Conservation (phyloP, 37 sponge, comb jelly and placozoan species). For the Crambe crambe region DNA sequence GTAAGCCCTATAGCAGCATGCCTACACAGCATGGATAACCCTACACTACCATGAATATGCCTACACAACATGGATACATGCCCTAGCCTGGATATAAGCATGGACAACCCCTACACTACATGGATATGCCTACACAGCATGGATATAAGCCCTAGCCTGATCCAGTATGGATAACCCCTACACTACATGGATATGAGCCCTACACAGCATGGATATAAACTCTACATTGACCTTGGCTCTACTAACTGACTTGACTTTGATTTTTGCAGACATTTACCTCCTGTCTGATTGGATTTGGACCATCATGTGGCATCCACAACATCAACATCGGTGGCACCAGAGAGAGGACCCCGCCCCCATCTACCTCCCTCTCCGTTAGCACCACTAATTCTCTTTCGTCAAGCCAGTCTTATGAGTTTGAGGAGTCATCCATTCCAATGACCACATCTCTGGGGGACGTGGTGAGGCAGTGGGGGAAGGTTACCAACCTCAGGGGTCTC, state of each 20-base stretch:
- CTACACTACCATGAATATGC: not conserved
- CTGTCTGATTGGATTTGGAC: constrained; percentile 27
- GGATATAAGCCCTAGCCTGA: too few relatives aligned
- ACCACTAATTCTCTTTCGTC: not conserved
- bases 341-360: not conserved
- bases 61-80: too few relatives aligned
- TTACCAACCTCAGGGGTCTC: constrained; percentile 76
- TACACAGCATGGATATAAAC: too few relatives aligned
- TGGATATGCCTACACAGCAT: too few relatives aligned
- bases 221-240: not conserved
- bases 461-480: constrained; percentile 59
- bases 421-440: not conserved
- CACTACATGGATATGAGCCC: too few relatives aligned
- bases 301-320: not conserved
- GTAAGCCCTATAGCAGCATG: not conserved
- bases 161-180: too few relatives aligned
- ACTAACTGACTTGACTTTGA: not conserved
- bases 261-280: not conserved
- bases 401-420: not conserved
- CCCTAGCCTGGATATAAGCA: too few relatives aligned
- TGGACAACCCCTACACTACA: too few relatives aligned
- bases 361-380: not conserved
- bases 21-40: not conserved
- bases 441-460: constrained; percentile 23
- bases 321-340: not conserved